Conservation (phyloP, 2,888 invertebrate species). For the Azorinus chamasolen region DNA sequence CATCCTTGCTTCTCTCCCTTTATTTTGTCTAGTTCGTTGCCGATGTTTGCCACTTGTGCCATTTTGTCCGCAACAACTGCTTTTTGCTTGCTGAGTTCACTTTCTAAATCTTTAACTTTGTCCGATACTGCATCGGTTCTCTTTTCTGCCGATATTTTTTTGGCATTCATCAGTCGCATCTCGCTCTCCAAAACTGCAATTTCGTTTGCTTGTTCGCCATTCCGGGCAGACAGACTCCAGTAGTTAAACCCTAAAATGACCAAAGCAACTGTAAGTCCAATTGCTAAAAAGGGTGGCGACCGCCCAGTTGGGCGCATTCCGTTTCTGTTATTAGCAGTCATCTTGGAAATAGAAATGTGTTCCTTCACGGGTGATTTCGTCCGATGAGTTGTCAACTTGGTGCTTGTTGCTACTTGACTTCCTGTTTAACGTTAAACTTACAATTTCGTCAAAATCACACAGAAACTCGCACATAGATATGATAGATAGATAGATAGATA, state of each 20-base stretch:
- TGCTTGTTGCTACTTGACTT: too few relatives aligned
- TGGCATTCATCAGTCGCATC: constrained; percentile 64
- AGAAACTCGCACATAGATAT: too few relatives aligned
- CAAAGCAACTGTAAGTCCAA: constrained; percentile 75
- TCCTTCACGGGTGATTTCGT: too few relatives aligned
- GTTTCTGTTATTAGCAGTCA: constrained; percentile 75
- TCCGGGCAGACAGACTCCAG: constrained; percentile 75
- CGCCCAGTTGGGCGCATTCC: constrained; percentile 71
- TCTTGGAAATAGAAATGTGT: constrained; percentile 12
- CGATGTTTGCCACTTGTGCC: constrained; percentile 27
- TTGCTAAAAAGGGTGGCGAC: constrained; percentile 77
- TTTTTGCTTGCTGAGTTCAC: constrained; percentile 45
- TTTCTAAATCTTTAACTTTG: constrained; percentile 61
- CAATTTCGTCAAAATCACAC: too few relatives aligned
- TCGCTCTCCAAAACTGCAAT: constrained; percentile 60
- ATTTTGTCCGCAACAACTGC: constrained; percentile 32
- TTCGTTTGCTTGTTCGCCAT: constrained; percentile 66
- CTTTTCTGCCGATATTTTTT: constrained; percentile 69
- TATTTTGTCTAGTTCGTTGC: constrained; percentile 9
- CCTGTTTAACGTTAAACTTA: too few relatives aligned
- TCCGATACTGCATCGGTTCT: constrained; percentile 56
- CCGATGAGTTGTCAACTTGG: too few relatives aligned
- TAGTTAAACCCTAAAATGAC: constrained; percentile 77
- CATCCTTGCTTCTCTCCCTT: too few relatives aligned
- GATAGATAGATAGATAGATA: too few relatives aligned